Evolutionary conservation across 2,888 invertebrate genomes (phyloP).

Genomic region (Philereme vetulata): DNA sequence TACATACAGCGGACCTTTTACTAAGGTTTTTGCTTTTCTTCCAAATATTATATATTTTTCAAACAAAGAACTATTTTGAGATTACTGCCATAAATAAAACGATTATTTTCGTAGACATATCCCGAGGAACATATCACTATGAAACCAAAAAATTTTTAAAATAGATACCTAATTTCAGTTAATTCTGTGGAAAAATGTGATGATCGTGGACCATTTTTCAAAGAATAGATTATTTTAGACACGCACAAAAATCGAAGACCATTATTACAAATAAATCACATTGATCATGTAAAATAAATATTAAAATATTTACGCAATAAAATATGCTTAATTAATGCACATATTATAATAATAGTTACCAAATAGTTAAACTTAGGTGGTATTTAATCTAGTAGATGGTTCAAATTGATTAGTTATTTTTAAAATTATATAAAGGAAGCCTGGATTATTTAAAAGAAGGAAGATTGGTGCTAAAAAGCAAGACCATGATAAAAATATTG

Average conservation of each 20-base stretch:
- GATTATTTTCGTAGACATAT: slow-evolving; percentile 48
- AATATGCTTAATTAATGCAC: slow-evolving; percentile 31
- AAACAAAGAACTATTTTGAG: slow-evolving; percentile 1
- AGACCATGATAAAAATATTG: slow-evolving; percentile 10
- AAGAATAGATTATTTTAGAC: slow-evolving; percentile 14
- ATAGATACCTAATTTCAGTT: background rate
- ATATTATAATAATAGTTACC: slow-evolving; percentile 20
- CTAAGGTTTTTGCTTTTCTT: slow-evolving; percentile 24
- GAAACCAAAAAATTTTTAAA: slow-evolving; percentile 2
- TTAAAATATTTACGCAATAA: slow-evolving; percentile 27
- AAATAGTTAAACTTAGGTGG: slow-evolving; percentile 16
- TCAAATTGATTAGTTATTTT: background rate
- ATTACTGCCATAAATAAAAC: slow-evolving; percentile 10
- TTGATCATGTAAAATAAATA: slow-evolving; percentile 18
- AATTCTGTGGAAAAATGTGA: slow-evolving; percentile 11
- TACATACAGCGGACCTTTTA: slow-evolving; percentile 1
- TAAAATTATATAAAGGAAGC: slow-evolving; percentile 4
- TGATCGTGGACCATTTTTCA: slow-evolving; percentile 15
- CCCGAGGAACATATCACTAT: slow-evolving; percentile 58
- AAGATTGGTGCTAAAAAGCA: slow-evolving; percentile 13
- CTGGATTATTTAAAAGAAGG: background rate
- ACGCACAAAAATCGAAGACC: slow-evolving; percentile 27
- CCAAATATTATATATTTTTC: slow-evolving; percentile 24
- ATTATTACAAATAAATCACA: slow-evolving; percentile 8
- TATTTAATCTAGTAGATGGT: slow-evolving; percentile 8